Evolutionary conservation across 2,113 vertebrate genomes (phyloP).

Genomic region (Urocynchramus pylzowi): DNA sequence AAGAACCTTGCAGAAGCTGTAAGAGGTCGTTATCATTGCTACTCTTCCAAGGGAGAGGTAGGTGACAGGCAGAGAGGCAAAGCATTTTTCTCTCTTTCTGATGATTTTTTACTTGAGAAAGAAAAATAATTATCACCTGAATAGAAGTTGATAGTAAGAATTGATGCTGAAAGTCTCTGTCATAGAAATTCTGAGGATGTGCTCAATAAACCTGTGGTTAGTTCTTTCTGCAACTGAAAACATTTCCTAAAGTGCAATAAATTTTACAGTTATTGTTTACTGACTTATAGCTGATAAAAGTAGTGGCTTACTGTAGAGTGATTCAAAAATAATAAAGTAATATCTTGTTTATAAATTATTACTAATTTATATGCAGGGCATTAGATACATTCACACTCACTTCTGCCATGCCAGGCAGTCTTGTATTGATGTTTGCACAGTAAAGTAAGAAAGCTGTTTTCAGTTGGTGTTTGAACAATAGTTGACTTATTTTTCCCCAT

Average conservation of each 20-base stretch:
- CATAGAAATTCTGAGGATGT: not conserved
- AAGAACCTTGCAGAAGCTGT: conserved; percentile 69
- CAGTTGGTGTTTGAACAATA: not conserved
- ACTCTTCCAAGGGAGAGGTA: conserved; percentile 71
- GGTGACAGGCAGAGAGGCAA: not conserved
- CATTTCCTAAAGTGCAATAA: not conserved
- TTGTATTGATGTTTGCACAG: not conserved
- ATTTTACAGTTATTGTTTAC: not conserved
- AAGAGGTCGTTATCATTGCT: conserved; percentile 74
- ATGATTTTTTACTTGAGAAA: not conserved
- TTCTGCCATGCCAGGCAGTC: not conserved
- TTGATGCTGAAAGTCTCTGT: not conserved
- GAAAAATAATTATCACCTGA: not conserved
- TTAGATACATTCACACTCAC: not conserved
- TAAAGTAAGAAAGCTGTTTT: not conserved
- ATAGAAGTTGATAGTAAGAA: not conserved
- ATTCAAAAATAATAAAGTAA: not conserved
- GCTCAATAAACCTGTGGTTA: not conserved
- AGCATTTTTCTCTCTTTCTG: not conserved
- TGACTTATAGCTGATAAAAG: not conserved
- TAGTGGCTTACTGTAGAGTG: not conserved
- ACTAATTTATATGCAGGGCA: not conserved
- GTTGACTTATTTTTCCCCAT: not conserved
- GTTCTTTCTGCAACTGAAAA: not conserved
- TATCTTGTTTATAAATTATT: not conserved